These are phyloP conservation scores for Muscicapa comitata DNA, from an alignment of 2,797 vertebrate genomes.

Conservation along the genomic window DNA sequence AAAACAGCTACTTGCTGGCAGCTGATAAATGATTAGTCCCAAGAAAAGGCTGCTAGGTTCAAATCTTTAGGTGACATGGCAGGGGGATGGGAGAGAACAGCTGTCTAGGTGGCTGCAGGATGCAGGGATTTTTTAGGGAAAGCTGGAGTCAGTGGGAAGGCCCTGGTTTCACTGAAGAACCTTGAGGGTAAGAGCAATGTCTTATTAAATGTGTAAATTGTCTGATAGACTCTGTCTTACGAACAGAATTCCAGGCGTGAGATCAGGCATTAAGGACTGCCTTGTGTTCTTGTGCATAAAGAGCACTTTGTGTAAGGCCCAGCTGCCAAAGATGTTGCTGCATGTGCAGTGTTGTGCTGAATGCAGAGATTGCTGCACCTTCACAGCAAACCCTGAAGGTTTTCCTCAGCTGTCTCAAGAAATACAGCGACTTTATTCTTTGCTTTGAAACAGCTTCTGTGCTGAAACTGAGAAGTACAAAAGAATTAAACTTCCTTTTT, in stretches of 20 bases:
- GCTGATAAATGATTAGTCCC: background rate
- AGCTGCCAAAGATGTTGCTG: constrained; percentile 13
- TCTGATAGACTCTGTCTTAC: background rate
- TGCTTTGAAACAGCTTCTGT: background rate
- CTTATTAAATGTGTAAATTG: background rate
- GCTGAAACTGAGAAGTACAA: background rate
- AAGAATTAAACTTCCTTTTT: background rate
- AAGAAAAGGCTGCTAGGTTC: background rate
- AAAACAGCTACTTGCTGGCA: background rate
- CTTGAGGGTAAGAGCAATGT: background rate
- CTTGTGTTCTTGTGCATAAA: constrained; percentile 14
- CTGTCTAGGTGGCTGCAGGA: background rate
- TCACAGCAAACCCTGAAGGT: background rate
- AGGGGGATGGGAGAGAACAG: background rate
- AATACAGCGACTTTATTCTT: constrained; percentile 7
- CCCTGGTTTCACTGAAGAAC: background rate
- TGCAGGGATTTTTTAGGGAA: background rate
- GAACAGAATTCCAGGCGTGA: background rate
- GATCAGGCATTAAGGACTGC: background rate
- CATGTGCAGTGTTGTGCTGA: background rate
- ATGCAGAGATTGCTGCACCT: constrained; percentile 24
- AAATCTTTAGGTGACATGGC: background rate
- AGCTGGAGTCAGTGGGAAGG: background rate
- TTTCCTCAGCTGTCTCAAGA: constrained; percentile 29
- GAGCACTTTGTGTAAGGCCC: background rate